Evolutionary conservation across 2,888 invertebrate genomes (phyloP), one percentile per base, ranked within the genome.

Genomic region (Elegia similella): DNA sequence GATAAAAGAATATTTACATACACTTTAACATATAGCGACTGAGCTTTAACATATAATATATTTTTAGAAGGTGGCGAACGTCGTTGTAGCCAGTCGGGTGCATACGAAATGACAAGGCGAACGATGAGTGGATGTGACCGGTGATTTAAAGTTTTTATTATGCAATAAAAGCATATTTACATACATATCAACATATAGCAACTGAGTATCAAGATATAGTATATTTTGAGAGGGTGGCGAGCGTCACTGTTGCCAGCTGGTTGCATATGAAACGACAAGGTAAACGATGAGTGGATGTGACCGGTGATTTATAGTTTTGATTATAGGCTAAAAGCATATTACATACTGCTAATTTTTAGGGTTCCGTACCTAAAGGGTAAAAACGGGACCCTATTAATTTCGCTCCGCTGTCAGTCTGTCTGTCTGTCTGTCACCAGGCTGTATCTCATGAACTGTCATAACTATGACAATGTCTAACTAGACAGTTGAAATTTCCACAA

Each of bases 221-320:
- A 80, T 76, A 84, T 83, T 85, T 86, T 85, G 74, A 73, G 65
- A 63, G 68, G 69, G 69, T 67, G 67, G n/a, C n/a, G n/a, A n/a
- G n/a, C n/a, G n/a, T n/a, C n/a, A n/a, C n/a, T 82, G 88, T 86
- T 86, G 84, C 85, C 72, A 84, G 66, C 84, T 78, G 84, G 81
- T 75, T 30, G 23, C 17, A 17, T 47, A 29, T 29, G 30, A 30
- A 48, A 48, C 15, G 30, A 30, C 46, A n/a, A 48, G 17, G 5
- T 30, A n/a, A 13, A 48, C 5, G 30, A 30, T 13, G 5, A 13
- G 47, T 48, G 47, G 47, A 48, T 53, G 17, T 42, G 42, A 34
- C 29, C 13, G 7, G 13, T 13, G 13, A 48, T 30, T 13, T 7
- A 30, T 3, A 23, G 23, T 23, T 23, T 3, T 23, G n/a, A 3